These are phyloP conservation scores for Protonemura montana DNA, from an alignment of 2,888 invertebrate genomes.

Conservation along the genomic window DNA sequence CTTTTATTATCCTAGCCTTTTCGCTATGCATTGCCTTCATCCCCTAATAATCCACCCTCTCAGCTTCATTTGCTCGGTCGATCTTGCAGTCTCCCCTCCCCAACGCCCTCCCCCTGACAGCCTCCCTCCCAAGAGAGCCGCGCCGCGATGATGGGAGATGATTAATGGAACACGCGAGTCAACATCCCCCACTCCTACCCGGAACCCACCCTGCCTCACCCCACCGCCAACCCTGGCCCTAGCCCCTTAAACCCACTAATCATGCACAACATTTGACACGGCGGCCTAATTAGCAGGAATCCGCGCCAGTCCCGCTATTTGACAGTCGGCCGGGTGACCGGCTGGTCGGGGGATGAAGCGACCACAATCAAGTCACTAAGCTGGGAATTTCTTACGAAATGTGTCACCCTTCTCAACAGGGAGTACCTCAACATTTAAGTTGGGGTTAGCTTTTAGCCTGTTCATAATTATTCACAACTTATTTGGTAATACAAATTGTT, in stretches of 20 bases:
- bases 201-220: constrained; percentile 47
- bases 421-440: background rate
- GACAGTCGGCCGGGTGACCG: background rate
- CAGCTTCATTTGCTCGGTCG: constrained; percentile 39
- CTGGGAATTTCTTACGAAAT: too few relatives aligned
- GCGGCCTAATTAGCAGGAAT: background rate
- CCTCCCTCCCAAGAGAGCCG: constrained; percentile 35
- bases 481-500: too few relatives aligned
- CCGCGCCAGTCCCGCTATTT: background rate
- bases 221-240: constrained; percentile 41
- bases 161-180: constrained; percentile 55
- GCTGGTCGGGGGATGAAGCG: background rate
- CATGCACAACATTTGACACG: constrained; percentile 8
- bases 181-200: constrained; percentile 54
- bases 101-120: constrained; percentile 50
- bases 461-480: too few relatives aligned
- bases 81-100: constrained; percentile 36
- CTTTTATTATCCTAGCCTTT: constrained; percentile 33
- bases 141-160: constrained; percentile 53
- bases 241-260: background rate
- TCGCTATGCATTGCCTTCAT: constrained; percentile 19
- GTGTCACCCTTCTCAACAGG: too few relatives aligned
- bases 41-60: constrained; percentile 34
- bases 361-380: too few relatives aligned
- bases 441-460: background rate